Evolutionary conservation across 2,113 vertebrate genomes (phyloP), one percentile per base, ranked within the genome.

Genomic region (Thunnus maccoyii): DNA sequence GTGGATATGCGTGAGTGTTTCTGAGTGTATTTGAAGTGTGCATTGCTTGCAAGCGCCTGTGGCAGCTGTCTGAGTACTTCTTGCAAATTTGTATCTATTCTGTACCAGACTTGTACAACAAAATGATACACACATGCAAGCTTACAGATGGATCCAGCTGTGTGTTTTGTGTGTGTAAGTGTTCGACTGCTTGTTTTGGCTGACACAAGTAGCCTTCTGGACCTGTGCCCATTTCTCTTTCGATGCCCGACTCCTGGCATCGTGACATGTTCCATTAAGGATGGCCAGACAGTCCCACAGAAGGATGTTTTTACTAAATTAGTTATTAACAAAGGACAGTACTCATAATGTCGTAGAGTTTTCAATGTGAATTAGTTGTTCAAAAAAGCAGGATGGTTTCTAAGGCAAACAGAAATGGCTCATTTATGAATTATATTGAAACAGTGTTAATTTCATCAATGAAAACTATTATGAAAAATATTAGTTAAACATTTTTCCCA

Each of bases 161-260:
- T 76, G 56, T 61, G 46, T 50, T 36, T 55, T 86, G 87, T 76
- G 56, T 61, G 36, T 50, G 46, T 55, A 9, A 46, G 63, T 75
- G 66, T 69, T 60, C 44, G 20, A 44, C 71, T 76, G 70, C 50
- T 75, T 70, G 66, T 16, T 82, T 80, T 91, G 84, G 84, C 84
- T 69, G 70, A 88, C 66, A 55, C 76, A 71, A 51, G 72, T 7
- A 51, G 20, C 18, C 54, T 64, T 66, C 46, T 76, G 78, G 80
- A 86, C 56, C 22, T 2, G 30, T 44, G 70, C 74, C 66, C 44
- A 1, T 30, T 25, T 48, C 60, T 65, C 64, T 82, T 79, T 64
- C 62, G 56, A 68, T 72, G 46, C 20, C 44, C 14, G 46, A 32
- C 25, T 72, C 58, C 66, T 62, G 64, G 82, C 76, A 86, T 30